Percentiles rank a stretch among this genome's conserved stretches.
Conservation (phyloP, 2,888 invertebrate genomes). For the Lepidochrysops patricia region DNA sequence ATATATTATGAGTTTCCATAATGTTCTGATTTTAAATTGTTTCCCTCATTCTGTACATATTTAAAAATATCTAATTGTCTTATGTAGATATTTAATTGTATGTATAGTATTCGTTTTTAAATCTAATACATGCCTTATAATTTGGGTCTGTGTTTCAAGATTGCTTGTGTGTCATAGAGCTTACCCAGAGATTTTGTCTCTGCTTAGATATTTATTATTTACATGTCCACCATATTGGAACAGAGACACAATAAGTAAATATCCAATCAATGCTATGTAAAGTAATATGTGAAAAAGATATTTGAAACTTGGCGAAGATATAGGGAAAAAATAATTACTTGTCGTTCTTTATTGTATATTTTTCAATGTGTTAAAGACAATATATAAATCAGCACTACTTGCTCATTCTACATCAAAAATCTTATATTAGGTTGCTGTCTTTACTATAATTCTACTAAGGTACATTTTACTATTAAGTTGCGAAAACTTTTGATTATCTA, state of each 20-base stretch:
- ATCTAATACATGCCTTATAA: too few species aligned
- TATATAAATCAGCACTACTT: slow-evolving; percentile 54
- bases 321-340: slow-evolving; percentile 15
- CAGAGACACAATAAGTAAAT: too few species aligned
- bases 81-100: too few species aligned
- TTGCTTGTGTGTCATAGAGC: too few species aligned
- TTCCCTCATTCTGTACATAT: too few species aligned
- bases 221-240: too few species aligned
- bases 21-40: background rate
- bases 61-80: too few species aligned
- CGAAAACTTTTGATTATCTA: background rate
- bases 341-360: slow-evolving; percentile 44
- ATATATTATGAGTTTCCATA: slow-evolving; percentile 12
- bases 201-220: too few species aligned
- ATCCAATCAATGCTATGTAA: background rate
- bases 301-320: background rate
- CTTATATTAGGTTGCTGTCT: slow-evolving; percentile 21
- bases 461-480: slow-evolving; percentile 9
- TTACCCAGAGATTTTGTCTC: too few species aligned
- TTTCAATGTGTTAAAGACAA: slow-evolving; percentile 62
- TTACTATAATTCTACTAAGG: slow-evolving; percentile 31
- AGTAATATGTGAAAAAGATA: too few species aligned
- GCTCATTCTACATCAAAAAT: slow-evolving; percentile 58
- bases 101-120: too few species aligned
- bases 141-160: too few species aligned